Evolutionary conservation across 2,888 invertebrate species (phyloP).

Genomic region (Stegophylla sp.): DNA sequence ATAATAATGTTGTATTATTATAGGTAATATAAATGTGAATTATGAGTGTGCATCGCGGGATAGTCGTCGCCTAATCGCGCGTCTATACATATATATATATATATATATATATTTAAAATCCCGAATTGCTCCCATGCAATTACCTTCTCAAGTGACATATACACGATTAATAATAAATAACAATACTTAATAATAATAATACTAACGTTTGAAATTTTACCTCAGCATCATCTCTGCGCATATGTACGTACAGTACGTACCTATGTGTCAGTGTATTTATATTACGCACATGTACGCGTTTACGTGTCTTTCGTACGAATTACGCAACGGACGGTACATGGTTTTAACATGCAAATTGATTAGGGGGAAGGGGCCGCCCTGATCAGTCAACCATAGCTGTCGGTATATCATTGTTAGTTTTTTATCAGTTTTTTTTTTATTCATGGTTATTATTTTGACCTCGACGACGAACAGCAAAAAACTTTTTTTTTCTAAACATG

Average conservation of each 20-base stretch:
- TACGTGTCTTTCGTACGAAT: constrained; percentile 45
- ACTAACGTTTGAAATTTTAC: constrained; percentile 7
- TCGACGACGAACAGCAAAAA: constrained; percentile 14
- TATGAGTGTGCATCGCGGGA: too few relatives aligned
- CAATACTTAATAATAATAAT: not conserved
- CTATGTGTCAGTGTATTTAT: not conserved
- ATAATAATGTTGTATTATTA: too few relatives aligned
- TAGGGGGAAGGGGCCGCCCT: not conserved
- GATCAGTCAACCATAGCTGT: not conserved
- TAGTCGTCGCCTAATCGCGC: too few relatives aligned
- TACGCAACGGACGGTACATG: constrained; percentile 21
- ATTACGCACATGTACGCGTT: constrained; percentile 8
- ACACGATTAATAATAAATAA: constrained; percentile 1
- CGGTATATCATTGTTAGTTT: constrained; percentile 7
- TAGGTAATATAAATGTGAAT: too few relatives aligned
- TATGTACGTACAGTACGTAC: not conserved
- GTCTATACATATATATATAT: too few relatives aligned
- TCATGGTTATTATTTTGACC: constrained; percentile 41
- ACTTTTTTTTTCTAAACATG: constrained; percentile 12
- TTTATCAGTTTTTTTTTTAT: constrained; percentile 18
- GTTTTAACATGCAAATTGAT: constrained; percentile 22
- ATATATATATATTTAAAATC: too few relatives aligned
- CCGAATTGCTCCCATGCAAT: too few relatives aligned
- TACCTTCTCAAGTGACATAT: not conserved
- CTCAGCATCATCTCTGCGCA: constrained; percentile 4